Conservation (phyloP, 1,140 invertebrate genomes). For the silkworm (Bombyx mori) region DNA sequence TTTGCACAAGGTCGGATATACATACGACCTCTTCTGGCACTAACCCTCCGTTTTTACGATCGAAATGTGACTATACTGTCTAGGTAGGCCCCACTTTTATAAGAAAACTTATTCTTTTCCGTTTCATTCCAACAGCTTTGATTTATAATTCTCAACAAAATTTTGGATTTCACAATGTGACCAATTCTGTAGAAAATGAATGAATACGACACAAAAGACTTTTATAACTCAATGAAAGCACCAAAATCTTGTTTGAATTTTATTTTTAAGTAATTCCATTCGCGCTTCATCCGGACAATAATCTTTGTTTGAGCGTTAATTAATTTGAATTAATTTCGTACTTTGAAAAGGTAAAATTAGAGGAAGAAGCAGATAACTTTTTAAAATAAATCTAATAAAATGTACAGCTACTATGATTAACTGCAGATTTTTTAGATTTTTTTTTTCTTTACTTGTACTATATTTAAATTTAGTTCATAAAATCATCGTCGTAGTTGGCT, state of each 20-base stretch:
- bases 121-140: slow-evolving; percentile 1
- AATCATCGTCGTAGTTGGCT: too few species aligned
- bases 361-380: slow-evolving; percentile 5
- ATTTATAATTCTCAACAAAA: slow-evolving; percentile 4
- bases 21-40: slow-evolving; percentile 33
- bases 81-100: slow-evolving; percentile 16
- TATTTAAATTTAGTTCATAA: too few species aligned
- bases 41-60: slow-evolving; percentile 52
- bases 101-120: slow-evolving; percentile 16
- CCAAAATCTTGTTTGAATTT: slow-evolving; percentile 33
- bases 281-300: slow-evolving; percentile 44
- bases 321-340: slow-evolving; percentile 51
- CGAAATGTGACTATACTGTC: slow-evolving; percentile 26
- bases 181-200: not conserved
- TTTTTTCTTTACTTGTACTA: too few species aligned
- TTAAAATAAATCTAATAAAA: not conserved
- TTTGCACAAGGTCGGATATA: slow-evolving; percentile 51
- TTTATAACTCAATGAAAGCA: slow-evolving; percentile 32
- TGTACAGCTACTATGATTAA: too few species aligned
- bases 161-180: not conserved
- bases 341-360: slow-evolving; percentile 36
- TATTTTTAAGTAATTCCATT: slow-evolving; percentile 35
- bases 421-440: too few species aligned
- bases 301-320: slow-evolving; percentile 57
- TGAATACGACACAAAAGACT: slow-evolving; percentile 21